A percentile compares a stretch with the other conserved stretches of the same genome.
Evolutionary conservation across 2,113 vertebrate species (phyloP).

Genomic region (Microcebus ravelobensis): DNA sequence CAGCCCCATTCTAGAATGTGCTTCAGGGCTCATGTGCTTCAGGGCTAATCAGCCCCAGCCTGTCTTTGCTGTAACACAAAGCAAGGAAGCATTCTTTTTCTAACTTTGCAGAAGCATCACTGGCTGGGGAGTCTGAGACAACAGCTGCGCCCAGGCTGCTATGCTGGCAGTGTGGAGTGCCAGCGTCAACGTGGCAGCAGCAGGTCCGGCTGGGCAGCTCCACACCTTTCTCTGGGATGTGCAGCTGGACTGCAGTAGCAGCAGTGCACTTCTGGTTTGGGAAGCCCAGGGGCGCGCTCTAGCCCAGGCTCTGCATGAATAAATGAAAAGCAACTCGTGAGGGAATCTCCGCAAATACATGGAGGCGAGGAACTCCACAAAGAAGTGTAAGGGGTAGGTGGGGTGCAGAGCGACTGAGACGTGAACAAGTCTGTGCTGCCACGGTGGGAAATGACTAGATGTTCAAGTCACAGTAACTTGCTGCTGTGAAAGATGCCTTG

Average conservation of each 20-base stretch:
- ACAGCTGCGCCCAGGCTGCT: not conserved
- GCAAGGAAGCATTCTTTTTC: not conserved
- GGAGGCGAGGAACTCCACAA: not conserved
- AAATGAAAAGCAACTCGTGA: not conserved
- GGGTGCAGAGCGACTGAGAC: rapidly evolving
- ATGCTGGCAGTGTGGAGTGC: rapidly evolving
- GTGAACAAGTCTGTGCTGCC: not conserved
- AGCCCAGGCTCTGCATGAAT: not conserved
- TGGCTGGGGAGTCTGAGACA: not conserved
- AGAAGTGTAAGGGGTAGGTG: not conserved
- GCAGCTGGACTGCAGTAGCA: not conserved
- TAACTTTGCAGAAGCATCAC: not conserved
- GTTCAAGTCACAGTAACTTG: not conserved
- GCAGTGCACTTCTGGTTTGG: not conserved
- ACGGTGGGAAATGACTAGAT: not conserved
- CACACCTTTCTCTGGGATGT: not conserved
- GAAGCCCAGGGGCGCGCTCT: not conserved
- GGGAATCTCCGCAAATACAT: not conserved
- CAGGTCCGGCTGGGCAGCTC: not conserved
- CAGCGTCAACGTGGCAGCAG: rapidly evolving
- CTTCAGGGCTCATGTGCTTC: not conserved
- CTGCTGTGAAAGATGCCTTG: not conserved
- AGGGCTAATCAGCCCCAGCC: not conserved
- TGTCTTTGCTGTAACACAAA: not conserved
- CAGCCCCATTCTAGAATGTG: not conserved